These are phyloP conservation scores for Carposina sasakii DNA, from an alignment of 1,140 invertebrate genomes.

Conservation along the genomic window DNA sequence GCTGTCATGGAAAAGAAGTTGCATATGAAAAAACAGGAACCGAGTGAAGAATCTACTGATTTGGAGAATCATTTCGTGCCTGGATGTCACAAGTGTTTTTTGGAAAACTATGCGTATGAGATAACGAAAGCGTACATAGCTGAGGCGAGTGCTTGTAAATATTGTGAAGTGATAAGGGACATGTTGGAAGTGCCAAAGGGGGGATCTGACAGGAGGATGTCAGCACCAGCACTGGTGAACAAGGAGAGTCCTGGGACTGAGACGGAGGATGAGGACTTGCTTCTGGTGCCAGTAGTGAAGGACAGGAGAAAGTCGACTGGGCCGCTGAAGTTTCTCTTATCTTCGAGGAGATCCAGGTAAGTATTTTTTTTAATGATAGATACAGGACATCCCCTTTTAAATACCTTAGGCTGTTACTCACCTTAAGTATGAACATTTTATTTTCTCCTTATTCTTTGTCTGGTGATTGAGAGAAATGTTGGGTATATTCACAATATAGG, in stretches of 20 bases:
- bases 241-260: conserved; percentile 47
- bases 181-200: conserved; percentile 59
- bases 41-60: conserved; percentile 67
- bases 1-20: conserved; percentile 49
- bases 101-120: conserved; percentile 67
- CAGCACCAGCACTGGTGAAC: conserved; percentile 55
- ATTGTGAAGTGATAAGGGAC: conserved; percentile 66
- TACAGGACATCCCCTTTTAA: too few species aligned
- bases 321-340: conserved; percentile 55
- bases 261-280: conserved; percentile 46
- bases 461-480: too few species aligned
- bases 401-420: too few species aligned
- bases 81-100: conserved; percentile 68
- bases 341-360: conserved; percentile 58
- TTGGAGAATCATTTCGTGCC: conserved; percentile 50
- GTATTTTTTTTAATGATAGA: conserved; percentile 17
- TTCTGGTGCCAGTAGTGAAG: conserved; percentile 45
- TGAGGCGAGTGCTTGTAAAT: conserved; percentile 61
- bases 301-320: conserved; percentile 64
- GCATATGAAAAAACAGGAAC: conserved; percentile 47
- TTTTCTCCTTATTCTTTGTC: too few species aligned
- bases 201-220: conserved; percentile 47
- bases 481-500: too few species aligned
- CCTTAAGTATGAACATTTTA: too few species aligned
- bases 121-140: conserved; percentile 65